Evolutionary conservation across 2,797 vertebrate species (phyloP).

Genomic region (Xiphorhynchus erythropygius): DNA sequence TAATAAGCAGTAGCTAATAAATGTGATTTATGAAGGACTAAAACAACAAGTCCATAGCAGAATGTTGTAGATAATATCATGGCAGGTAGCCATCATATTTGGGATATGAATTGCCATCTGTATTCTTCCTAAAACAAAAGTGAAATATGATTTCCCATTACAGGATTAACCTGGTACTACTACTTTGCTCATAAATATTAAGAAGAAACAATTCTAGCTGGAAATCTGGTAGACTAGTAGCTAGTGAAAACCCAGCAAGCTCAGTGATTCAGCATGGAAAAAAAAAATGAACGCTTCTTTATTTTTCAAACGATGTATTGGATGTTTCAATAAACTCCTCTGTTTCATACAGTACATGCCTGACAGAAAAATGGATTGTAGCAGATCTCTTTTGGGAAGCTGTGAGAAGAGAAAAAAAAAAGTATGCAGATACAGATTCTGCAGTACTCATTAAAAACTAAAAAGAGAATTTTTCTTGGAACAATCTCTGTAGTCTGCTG

Average conservation of each 20-base stretch:
- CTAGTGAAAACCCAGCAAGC: neutral
- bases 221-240: neutral
- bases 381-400: neutral
- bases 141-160: neutral
- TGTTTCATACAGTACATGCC: neutral
- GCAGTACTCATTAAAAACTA: neutral
- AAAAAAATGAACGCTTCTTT: fast-evolving
- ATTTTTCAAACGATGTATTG: neutral
- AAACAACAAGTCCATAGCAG: neutral
- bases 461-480: neutral
- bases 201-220: neutral
- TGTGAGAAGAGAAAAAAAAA: neutral
- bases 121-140: neutral
- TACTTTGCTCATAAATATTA: neutral
- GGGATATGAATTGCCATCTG: neutral
- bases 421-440: neutral
- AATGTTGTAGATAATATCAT: neutral
- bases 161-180: neutral
- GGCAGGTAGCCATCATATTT: neutral
- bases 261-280: neutral
- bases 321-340: neutral
- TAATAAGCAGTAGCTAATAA: slow-evolving; percentile 37
- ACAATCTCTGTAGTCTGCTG: neutral
- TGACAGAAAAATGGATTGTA: neutral
- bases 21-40: slow-evolving; percentile 31